A percentile compares a stretch with the other conserved stretches of the same genome.
Conservation (phyloP, 2,888 invertebrate species). For the Ceriagrion tenellum region DNA sequence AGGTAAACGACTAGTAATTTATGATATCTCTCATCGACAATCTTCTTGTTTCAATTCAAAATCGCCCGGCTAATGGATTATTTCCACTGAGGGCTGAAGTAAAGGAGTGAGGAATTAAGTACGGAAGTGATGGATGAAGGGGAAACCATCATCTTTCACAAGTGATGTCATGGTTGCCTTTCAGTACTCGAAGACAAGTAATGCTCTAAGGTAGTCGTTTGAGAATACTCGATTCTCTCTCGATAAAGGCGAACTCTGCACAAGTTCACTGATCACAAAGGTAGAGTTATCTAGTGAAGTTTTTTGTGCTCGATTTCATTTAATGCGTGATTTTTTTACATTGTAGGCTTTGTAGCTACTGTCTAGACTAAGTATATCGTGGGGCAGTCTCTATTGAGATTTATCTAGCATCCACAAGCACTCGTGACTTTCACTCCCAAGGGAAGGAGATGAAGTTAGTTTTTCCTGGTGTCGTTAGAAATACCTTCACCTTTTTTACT, state of each 20-base stretch:
- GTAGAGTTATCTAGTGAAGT: not conserved
- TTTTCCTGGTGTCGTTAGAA: too few relatives aligned
- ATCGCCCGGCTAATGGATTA: not conserved
- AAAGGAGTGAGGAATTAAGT: constrained; percentile 18
- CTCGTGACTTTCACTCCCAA: too few relatives aligned
- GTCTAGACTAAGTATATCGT: too few relatives aligned
- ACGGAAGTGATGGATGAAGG: constrained; percentile 7
- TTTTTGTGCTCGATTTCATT: too few relatives aligned
- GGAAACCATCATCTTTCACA: constrained; percentile 42
- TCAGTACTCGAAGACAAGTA: not conserved
- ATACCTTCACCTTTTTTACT: too few relatives aligned
- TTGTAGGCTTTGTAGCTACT: too few relatives aligned
- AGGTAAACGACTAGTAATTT: not conserved
- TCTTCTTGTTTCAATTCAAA: not conserved
- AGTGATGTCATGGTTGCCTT: constrained; percentile 32
- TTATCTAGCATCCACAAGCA: too few relatives aligned
- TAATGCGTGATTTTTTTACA: too few relatives aligned
- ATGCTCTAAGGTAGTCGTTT: not conserved
- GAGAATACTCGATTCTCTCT: constrained; percentile 28
- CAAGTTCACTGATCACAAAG: constrained; percentile 47
- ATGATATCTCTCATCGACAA: not conserved
- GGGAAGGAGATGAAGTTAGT: too few relatives aligned
- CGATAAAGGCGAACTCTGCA: not conserved
- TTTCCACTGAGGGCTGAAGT: not conserved
- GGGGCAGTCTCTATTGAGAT: too few relatives aligned